Evolutionary conservation across 2,888 invertebrate species (phyloP).

Genomic region (Chrysomela aeneicollis): DNA sequence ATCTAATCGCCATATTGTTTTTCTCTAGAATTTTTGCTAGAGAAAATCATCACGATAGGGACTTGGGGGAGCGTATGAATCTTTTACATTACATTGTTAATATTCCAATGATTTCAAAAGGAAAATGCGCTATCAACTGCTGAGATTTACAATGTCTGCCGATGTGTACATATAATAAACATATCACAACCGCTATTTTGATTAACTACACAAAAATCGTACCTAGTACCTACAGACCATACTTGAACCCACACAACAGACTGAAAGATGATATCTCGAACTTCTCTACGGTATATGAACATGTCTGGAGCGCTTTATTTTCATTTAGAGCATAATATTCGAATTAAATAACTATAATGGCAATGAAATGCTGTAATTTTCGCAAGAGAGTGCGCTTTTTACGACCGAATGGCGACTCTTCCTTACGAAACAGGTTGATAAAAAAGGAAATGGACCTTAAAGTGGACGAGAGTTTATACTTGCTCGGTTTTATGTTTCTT

Average conservation of each 20-base stretch:
- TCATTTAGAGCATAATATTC: slow-evolving; percentile 13
- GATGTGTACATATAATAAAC: slow-evolving; percentile 1
- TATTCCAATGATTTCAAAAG: no score
- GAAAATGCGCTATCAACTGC: no score
- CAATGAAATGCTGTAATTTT: slow-evolving; percentile 16
- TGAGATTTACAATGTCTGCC: background rate
- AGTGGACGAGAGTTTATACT: background rate
- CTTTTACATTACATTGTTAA: no score
- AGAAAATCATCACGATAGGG: no score
- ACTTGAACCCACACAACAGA: slow-evolving; percentile 17
- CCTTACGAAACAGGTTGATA: slow-evolving; percentile 17
- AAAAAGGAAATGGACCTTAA: slow-evolving; percentile 9
- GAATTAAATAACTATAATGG: slow-evolving; percentile 5
- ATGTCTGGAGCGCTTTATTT: slow-evolving; percentile 27
- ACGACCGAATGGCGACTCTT: slow-evolving; percentile 12
- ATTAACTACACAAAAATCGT: slow-evolving; percentile 11
- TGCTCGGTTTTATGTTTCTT: background rate
- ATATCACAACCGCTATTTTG: slow-evolving; percentile 10
- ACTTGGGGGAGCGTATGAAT: no score
- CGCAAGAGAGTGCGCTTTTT: slow-evolving; percentile 15
- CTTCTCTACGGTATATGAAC: slow-evolving; percentile 28
- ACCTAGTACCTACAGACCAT: slow-evolving; percentile 12
- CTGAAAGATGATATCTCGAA: slow-evolving; percentile 28
- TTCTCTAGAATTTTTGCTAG: no score
- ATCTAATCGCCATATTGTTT: no score